Base-by-base conservation (phyloP, 2,888 invertebrate genomes). In the Amphimallon solstitiale region DNA sequence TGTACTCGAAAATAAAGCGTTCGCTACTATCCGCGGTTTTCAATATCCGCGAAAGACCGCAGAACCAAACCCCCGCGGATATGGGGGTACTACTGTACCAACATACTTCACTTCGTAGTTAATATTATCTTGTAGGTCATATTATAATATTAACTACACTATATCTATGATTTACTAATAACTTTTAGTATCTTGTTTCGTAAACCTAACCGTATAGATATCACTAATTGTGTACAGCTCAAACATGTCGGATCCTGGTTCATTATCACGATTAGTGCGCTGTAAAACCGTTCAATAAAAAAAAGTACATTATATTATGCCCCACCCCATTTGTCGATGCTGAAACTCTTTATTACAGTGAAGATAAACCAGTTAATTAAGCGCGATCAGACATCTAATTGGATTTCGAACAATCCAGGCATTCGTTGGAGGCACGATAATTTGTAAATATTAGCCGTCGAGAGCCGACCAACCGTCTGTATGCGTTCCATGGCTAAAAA, bases 341-440 rank as follows among this genome's bases (percentile, higher is more conserved):
- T 40, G 43, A 43, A 56, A 56, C 56, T 56, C 43, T 56, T 56
- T 56, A 56, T 56, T 56, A 56, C 23, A 43, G 6, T 14, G 40
- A 19, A 40, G 14, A 40, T 56, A 56, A 56, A 21, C 29, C 43
- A 15, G 56, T 56, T 56, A 56, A 56, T 56, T 56, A 56, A 56
- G 40, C 43, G 43, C 40, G 56, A 56, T 43, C 43, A 29, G 56
- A 40, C 56, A 56, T 29, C 56, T 56, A 56, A 56, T 56, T 56
- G 56, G 56, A 56, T 56, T 56, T 56, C 40, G 43, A 56, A 56
- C 40, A 40, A 43, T 23, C 43, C 40, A n/a, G 43, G 43, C 56
- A 56, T 43, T 21, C 37, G 40, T 56, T 56, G 23, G 56, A 40
- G 40, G 29, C 43, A 21, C 56, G 43, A 43, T 56, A 56, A 56